Conservation (phyloP, 2,797 vertebrate species). For the Falco peregrinus region DNA sequence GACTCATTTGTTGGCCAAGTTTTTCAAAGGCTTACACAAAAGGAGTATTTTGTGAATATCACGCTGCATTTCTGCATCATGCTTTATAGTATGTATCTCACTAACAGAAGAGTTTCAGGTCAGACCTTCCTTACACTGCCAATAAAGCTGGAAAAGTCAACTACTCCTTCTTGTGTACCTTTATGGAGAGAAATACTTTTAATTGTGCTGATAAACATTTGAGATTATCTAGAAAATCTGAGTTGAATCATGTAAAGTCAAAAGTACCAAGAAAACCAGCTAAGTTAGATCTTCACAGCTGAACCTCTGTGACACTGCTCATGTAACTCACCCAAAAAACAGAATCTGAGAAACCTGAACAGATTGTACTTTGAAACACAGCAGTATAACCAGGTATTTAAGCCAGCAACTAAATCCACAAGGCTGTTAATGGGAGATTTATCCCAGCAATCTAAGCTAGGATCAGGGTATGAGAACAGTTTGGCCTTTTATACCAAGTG, state of each 20-base stretch:
- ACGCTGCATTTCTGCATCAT: neutral
- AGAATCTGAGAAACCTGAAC: neutral
- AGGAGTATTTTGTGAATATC: neutral
- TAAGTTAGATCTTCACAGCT: neutral
- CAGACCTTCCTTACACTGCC: neutral
- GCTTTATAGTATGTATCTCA: neutral
- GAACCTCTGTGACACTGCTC: neutral
- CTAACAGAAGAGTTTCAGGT: neutral
- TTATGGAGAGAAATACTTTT: neutral
- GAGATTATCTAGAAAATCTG: neutral
- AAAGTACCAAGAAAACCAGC: neutral
- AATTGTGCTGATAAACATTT: neutral
- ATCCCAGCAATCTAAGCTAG: neutral
- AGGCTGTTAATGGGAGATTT: neutral
- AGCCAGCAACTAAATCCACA: neutral
- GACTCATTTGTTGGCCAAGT: neutral
- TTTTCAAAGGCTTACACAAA: neutral
- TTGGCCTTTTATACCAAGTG: neutral
- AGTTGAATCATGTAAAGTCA: neutral
- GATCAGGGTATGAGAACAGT: neutral
- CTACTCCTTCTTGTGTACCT: neutral
- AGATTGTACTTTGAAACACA: neutral
- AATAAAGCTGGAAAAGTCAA: neutral
- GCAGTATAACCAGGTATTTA: neutral
- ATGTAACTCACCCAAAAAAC: neutral